phyloP scores from a whole-genome alignment of 2,888 invertebrate genomes.

The Copidosoma aretas region DNA sequence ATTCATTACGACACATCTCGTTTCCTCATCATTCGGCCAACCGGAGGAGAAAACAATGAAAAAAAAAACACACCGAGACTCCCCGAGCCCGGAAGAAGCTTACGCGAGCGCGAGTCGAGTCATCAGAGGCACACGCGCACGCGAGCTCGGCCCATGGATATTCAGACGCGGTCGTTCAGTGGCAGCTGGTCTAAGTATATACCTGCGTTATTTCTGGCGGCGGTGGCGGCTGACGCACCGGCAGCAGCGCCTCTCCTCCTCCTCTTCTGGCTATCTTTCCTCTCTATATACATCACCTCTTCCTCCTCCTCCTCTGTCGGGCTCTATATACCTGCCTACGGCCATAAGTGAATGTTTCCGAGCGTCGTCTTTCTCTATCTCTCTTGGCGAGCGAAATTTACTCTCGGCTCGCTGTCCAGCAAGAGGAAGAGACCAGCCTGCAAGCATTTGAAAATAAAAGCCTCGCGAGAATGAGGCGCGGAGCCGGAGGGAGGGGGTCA shows the following conservation, averaged over 20 bases:
- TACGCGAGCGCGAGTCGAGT: too few relatives aligned
- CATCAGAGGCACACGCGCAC: too few relatives aligned
- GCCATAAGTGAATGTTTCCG: too few relatives aligned
- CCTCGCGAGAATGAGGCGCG: conserved; percentile 13
- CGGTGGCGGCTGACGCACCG: conserved; percentile 62
- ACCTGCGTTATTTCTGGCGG: conserved; percentile 61
- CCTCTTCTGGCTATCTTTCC: conserved; percentile 21
- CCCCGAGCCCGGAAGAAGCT: neutral
- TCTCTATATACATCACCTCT: conserved; percentile 29
- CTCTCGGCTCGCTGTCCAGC: conserved; percentile 13
- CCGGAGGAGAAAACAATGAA: neutral
- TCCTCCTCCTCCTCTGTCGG: conserved; percentile 7
- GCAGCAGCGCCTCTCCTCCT: conserved; percentile 3
- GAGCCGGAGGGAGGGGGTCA: neutral
- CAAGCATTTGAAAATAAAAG: conserved; percentile 20
- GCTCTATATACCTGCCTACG: too few relatives aligned
- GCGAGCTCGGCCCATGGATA: conserved; percentile 43
- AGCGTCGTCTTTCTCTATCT: too few relatives aligned
- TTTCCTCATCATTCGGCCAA: too few relatives aligned
- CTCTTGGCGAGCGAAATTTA: conserved; percentile 34
- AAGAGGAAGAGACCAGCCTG: neutral
- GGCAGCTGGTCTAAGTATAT: conserved; percentile 61
- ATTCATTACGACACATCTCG: too few relatives aligned
- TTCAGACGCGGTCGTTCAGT: conserved; percentile 44
- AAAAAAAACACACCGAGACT: neutral